Base-by-base conservation (phyloP, 1,140 invertebrate species). In the Ectropis grisescens region DNA sequence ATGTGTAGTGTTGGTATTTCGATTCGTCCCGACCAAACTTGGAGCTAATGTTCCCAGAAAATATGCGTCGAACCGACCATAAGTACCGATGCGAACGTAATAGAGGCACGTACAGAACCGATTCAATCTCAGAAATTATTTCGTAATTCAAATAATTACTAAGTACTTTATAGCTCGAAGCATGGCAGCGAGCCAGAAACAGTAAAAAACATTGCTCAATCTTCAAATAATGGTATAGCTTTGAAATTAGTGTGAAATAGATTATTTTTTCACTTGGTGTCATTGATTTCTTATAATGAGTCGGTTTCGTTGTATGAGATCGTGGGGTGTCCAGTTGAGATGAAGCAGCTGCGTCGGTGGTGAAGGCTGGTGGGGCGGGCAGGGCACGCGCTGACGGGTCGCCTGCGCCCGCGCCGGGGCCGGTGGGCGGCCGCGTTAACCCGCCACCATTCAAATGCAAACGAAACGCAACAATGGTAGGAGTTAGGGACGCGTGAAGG, bases 401-500 rank as follows among this genome's bases (percentile, higher is more conserved):
- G n/a, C n/a, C n/a, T n/a, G n/a, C n/a, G n/a, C n/a, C n/a, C n/a
- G n/a, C 57, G 47, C 48, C 28, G 39, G 50, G 51, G 56, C 39
- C 35, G 49, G 58, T 66, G 60, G 66, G 66, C 61, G 68, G 53
- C 52, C 52, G 52, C 48, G 54, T 53, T 53, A 40, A 46, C 45
- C 51, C 54, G 66, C 60, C 54, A 54, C 59, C 61, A 76, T 80
- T 76, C 59, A 68, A 68, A 76, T 76, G 64, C 60, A 75, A 74
- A 72, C 65, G 62, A 51, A 67, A 65, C 53, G 58, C 50, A 64
- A 80, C 71, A 76, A 75, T 75, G 61, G 72, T 71, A 78, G 70
- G 68, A 75, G 72, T 71, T 71, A 75, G 68, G n/a, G 75, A 81
- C 70, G 69, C 67, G 72, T 81, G 72, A 81, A 81, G 72, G 72